These are phyloP conservation scores for Rhimphoctona megacephalus DNA, from an alignment of 2,888 invertebrate genomes.

Conservation along the genomic window DNA sequence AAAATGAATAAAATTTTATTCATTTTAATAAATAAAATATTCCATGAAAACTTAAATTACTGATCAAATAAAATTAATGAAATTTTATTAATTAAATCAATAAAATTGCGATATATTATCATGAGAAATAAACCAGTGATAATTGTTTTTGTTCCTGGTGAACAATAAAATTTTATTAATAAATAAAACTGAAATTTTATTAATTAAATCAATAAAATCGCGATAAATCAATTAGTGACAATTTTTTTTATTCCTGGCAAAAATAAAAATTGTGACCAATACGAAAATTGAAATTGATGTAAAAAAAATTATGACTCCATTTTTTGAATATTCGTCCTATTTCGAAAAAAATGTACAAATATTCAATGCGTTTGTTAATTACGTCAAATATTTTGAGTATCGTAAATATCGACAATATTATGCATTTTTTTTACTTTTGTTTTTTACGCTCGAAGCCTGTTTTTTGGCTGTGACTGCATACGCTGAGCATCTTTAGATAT, in stretches of 20 bases:
- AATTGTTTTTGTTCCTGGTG: not conserved
- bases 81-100: not conserved
- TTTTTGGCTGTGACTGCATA: no score
- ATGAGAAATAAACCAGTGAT: no score
- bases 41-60: no score
- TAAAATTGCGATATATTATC: not conserved
- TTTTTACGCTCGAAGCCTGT: not conserved
- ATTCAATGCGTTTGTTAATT: no score
- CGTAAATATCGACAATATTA: not conserved
- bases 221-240: no score
- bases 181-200: no score
- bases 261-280: not conserved
- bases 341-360: not conserved
- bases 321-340: not conserved
- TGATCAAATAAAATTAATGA: not conserved
- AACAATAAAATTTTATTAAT: no score
- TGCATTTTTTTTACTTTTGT: not conserved
- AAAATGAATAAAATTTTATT: not conserved
- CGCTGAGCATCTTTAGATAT: no score
- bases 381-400: not conserved
- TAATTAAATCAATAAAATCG: no score
- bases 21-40: no score
- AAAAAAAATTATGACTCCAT: not conserved
- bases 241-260: not conserved
- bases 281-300: not conserved